Base-by-base conservation (phyloP, 2,797 vertebrate species). In the Malacoraja senta region DNA sequence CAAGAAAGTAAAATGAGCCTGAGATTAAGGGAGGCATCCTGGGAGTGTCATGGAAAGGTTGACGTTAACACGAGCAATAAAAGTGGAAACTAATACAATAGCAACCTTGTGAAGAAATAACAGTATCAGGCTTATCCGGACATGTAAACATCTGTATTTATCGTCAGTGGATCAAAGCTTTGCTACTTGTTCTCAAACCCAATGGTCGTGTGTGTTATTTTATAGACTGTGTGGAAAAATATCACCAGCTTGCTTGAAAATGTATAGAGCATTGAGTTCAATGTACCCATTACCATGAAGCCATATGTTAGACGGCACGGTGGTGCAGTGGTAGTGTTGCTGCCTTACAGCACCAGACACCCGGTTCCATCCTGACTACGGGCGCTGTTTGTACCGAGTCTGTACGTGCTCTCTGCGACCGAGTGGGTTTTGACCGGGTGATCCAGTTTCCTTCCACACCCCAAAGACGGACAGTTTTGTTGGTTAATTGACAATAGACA, bases 81-180 rank as follows among this genome's bases (percentile, higher is more conserved):
- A 91, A 91, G 26, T 74, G 90, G 74, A 53, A 91, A 38, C 35
- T 24, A 12, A 38, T 91, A 7, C 84, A 88, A 35, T 9, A 68
- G 84, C 8, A 32, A 68, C n/a, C 35, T 68, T 68, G 68, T 68
- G 61, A 88, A 88, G 63, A 88, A 88, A 88, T 88, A 88, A 88
- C 32, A 68, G 15, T 88, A 88, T 88, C 63, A 68, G 32, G 84
- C 63, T 88, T 35, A 68, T 65, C 61, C 12, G 17, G 17, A 19
- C 84, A 68, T 35, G 84, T 88, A 88, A 68, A 88, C 15, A 19
- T 68, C 63, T 10, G 35, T 88, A 88, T 88, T 68, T 35, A 88
- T 35, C 21, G n/a, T 19, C 15, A 35, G 61, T 68, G n/a, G 61
- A 88, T 35, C 63, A 88, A 65, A 4, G n/a, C 10, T 68, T 88